Percentiles rank a stretch among this genome's conserved stretches.
Evolutionary conservation across 2,888 invertebrate genomes (phyloP).

Genomic region (Siphlonurus alternatus): DNA sequence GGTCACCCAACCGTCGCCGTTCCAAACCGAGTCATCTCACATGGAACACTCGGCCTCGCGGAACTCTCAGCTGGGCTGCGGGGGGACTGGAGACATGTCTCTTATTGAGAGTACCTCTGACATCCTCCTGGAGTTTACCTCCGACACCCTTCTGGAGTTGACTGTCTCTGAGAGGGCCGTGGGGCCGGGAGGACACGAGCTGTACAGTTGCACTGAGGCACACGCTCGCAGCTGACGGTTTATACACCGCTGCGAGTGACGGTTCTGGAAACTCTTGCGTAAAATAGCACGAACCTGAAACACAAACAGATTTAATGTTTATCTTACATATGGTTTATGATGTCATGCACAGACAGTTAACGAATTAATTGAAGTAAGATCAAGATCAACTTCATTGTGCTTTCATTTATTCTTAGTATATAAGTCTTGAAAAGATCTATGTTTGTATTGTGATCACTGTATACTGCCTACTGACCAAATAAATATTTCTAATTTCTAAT

Average conservation of each 20-base stretch:
- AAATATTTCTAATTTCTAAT: no score
- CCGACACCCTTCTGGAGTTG: not conserved
- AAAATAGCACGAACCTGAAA: not conserved
- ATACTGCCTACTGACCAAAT: no score
- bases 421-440: no score
- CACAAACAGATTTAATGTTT: no score
- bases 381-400: no score
- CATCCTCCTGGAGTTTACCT: not conserved
- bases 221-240: not conserved
- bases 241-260: not conserved
- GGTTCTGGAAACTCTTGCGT: not conserved
- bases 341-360: no score
- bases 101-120: not conserved
- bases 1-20: no score
- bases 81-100: not conserved
- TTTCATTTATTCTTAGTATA: no score
- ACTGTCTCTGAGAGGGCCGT: not conserved
- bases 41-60: not conserved
- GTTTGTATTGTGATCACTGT: no score
- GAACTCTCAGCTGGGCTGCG: not conserved
- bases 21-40: no score
- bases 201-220: not conserved
- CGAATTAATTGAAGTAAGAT: no score
- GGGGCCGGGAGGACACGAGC: not conserved
- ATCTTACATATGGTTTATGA: no score